Percentiles rank a stretch among this genome's conserved stretches.
Conservation (phyloP, 2,888 invertebrate species). For the Cantharis flavilabris region DNA sequence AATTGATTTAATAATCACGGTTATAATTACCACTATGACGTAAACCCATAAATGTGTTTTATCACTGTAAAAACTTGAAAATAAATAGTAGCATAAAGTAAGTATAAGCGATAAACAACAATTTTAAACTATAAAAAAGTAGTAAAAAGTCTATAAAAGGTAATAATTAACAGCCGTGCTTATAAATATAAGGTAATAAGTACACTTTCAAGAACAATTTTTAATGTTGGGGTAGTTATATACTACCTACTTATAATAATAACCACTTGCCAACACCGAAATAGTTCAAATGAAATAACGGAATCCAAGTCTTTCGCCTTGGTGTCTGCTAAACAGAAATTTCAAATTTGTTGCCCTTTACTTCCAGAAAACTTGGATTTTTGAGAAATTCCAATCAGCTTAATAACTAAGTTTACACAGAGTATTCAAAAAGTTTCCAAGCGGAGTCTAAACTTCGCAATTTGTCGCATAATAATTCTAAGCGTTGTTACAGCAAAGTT, state of each 20-base stretch:
- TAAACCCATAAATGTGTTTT: neutral
- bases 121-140: conserved; percentile 16
- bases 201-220: neutral
- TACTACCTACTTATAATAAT: neutral
- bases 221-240: neutral
- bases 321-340: neutral
- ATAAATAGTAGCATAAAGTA: conserved; percentile 10
- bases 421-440: neutral
- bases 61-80: conserved; percentile 5
- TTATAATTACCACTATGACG: neutral
- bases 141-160: conserved; percentile 13
- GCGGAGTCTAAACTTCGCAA: too few species aligned
- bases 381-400: too few species aligned
- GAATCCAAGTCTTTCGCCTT: neutral
- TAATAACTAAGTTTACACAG: neutral
- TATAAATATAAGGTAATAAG: conserved; percentile 8
- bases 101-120: conserved; percentile 9
- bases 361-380: too few species aligned
- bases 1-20: neutral
- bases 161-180: conserved; percentile 9
- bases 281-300: neutral
- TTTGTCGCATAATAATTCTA: too few species aligned
- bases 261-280: neutral
- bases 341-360: too few species aligned
- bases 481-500: neutral